phyloP scores from a whole-genome alignment of 2,797 vertebrate species.

The Carduelis carduelis region DNA sequence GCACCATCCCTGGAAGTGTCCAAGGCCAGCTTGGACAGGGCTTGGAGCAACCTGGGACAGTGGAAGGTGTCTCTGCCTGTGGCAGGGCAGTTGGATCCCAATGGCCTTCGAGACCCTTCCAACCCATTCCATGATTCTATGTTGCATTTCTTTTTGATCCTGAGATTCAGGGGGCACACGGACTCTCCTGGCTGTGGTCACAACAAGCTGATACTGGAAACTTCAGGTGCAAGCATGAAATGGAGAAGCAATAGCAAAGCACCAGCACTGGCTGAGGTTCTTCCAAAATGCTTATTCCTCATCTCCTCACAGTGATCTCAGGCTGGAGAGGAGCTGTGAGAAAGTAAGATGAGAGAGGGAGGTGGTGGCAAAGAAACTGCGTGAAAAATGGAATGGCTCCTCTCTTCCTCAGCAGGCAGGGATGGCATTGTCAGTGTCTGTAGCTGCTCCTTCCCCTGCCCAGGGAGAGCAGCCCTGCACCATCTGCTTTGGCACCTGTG shows the following conservation, averaged over 20 bases:
- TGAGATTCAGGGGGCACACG: fast-evolving
- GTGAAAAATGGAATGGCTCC: background rate
- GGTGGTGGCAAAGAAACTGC: background rate
- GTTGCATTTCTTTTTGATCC: background rate
- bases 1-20: background rate
- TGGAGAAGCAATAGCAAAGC: background rate
- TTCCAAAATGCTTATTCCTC: background rate
- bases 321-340: background rate
- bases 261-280: background rate
- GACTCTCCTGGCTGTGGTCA: background rate
- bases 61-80: background rate
- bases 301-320: background rate
- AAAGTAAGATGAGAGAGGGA: background rate
- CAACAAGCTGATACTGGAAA: background rate
- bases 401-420: background rate
- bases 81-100: background rate
- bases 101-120: background rate
- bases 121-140: background rate
- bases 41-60: background rate
- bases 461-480: background rate
- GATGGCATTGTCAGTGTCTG: background rate
- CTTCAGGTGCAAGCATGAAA: background rate
- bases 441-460: background rate
- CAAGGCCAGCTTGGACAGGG: background rate
- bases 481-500: background rate